phyloP scores from a whole-genome alignment of 2,113 vertebrate species.

The Corythoichthys haematopterus region DNA sequence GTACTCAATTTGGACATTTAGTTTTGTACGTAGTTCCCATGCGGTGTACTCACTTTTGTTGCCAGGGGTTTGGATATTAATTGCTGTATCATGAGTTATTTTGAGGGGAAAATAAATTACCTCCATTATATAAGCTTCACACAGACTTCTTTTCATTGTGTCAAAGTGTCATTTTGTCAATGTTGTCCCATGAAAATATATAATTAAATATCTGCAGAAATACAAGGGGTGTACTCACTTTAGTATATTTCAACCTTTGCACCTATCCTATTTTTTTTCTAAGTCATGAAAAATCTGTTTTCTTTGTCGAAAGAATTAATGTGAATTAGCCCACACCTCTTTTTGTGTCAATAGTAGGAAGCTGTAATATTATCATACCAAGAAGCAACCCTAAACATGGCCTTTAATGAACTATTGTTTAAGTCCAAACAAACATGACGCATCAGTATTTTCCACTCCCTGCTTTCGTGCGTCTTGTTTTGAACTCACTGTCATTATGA shows the following conservation, averaged over 20 bases:
- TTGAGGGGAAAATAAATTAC: too few species aligned
- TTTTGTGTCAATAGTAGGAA: conserved; percentile 20
- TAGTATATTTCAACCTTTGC: not conserved
- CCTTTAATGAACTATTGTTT: conserved; percentile 31
- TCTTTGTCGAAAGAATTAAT: conserved; percentile 15
- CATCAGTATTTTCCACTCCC: conserved; percentile 6
- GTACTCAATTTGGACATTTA: too few species aligned
- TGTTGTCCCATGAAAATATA: too few species aligned
- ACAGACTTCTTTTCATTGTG: too few species aligned
- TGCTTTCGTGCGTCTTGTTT: not conserved
- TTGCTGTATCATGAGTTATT: too few species aligned
- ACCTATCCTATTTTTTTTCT: not conserved
- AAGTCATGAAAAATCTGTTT: not conserved
- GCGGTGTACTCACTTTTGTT: too few species aligned
- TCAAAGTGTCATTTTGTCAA: too few species aligned
- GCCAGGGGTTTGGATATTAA: too few species aligned
- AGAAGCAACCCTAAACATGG: conserved; percentile 34
- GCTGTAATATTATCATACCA: conserved; percentile 17
- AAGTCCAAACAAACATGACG: conserved; percentile 30
- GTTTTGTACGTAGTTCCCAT: too few species aligned
- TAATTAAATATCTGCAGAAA: too few species aligned
- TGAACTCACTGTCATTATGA: conserved; percentile 3
- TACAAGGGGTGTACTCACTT: too few species aligned
- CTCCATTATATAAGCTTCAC: too few species aligned
- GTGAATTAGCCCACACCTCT: conserved; percentile 17